Evolutionary conservation across 2,113 vertebrate species (phyloP), one percentile per base, ranked within the genome.

Genomic region (Onychostoma macrolepis): DNA sequence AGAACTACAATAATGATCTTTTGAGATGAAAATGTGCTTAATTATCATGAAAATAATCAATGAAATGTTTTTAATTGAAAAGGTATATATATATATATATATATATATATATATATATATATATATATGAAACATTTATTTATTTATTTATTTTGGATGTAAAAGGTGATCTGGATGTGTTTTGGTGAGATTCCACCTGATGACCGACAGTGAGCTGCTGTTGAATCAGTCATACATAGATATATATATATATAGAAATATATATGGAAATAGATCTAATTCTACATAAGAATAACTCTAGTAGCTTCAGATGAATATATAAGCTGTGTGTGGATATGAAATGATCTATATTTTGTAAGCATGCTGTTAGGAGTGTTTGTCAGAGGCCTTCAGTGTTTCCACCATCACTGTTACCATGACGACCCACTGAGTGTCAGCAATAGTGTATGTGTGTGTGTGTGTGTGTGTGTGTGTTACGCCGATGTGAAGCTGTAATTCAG

Each of bases 341-440:
- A 72, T 75, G 6, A 86, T 86, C 58, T 89, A 79, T 85, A 74
- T 88, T 88, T 89, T 87, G 38, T 87, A 86, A 28, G 89, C 89
- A 89, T 89, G 89, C 86, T 85, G 87, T 86, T 86, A 79, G 84
- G 83, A 87, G 88, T 86, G 30, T 79, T 50, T 80, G 85, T 79
- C 83, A 4, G 83, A 87, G 88, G 84, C 83, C 58, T 87, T 53
- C 67, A 65, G 83, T 87, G 80, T 89, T 89, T 79, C 79, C 85
- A 83, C 53, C 84, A 85, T 89, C 85, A 74, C 88, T 87, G 87
- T 89, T 89, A 85, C 83, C 77, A 87, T 87, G 78, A 87, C 79
- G 61, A 87, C 79, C 80, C 85, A 80, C 83, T 89, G 80, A 86
- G 86, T 87, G 83, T 61, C 83, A 89, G 88, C 88, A 87, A 87